Evolutionary conservation across 2,113 vertebrate genomes (phyloP).

Genomic region (Stercorarius parasiticus): DNA sequence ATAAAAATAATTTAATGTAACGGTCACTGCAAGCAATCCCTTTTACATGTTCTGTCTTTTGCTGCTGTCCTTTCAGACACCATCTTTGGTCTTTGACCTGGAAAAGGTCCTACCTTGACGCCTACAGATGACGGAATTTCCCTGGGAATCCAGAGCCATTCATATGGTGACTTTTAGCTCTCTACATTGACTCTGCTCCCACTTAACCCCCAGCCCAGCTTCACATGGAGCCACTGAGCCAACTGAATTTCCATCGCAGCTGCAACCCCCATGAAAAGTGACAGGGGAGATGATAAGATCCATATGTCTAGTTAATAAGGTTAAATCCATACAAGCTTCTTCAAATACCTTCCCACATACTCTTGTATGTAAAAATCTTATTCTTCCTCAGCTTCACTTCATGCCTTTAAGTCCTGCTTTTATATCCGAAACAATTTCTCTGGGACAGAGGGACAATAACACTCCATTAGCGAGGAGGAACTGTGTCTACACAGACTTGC

Average conservation of each 20-base stretch:
- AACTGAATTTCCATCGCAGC: neutral
- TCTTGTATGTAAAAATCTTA: neutral
- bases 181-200: neutral
- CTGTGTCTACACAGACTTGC: neutral
- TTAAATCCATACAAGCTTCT: neutral
- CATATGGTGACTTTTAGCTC: neutral
- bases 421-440: neutral
- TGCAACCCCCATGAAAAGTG: neutral
- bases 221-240: neutral
- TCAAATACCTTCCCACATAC: neutral
- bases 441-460: neutral
- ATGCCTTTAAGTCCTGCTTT: neutral
- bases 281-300: neutral
- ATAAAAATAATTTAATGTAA: neutral
- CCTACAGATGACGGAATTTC: neutral
- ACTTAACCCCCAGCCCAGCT: neutral
- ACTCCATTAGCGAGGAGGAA: neutral
- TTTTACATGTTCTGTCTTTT: neutral
- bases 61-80: neutral
- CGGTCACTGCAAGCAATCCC: rapidly evolving
- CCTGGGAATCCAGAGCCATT: neutral
- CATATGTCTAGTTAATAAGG: neutral
- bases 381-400: neutral
- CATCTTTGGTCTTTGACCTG: neutral
- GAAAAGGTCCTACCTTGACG: neutral